Evolutionary conservation across 2,113 vertebrate genomes (phyloP).

Genomic region (Recurvirostra avosetta): DNA sequence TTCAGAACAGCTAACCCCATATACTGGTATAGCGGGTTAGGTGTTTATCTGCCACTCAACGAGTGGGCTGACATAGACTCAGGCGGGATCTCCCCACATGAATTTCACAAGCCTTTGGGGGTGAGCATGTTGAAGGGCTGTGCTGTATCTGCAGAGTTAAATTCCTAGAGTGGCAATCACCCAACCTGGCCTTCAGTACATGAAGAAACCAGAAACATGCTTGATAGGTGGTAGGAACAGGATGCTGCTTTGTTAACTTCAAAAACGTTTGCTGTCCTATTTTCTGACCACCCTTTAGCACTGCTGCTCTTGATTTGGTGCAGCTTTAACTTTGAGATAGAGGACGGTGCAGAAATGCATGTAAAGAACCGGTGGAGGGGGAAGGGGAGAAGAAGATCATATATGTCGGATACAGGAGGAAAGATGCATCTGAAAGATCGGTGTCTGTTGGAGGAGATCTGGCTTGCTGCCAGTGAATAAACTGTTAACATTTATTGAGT

Average conservation of each 20-base stretch:
- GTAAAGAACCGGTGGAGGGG: neutral
- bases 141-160: neutral
- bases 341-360: conserved; percentile 3
- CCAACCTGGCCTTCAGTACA: neutral
- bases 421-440: conserved; percentile 21
- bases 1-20: neutral
- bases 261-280: conserved; percentile 49
- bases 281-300: conserved; percentile 37
- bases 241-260: conserved; percentile 42
- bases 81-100: fast-evolving
- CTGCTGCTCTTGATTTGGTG: conserved; percentile 19
- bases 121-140: neutral
- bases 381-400: neutral
- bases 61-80: neutral
- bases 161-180: neutral
- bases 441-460: neutral
- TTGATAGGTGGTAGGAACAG: conserved; percentile 19
- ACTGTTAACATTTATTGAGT: neutral
- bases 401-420: neutral
- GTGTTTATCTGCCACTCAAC: neutral
- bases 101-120: neutral
- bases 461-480: neutral
- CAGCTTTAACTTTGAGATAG: conserved; percentile 25
- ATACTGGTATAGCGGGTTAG: neutral
- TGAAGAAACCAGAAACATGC: conserved; percentile 2